Conservation (phyloP, 30 jellyfish, hydroid and myxozoan genomes). For the Aurelia aurita region DNA sequence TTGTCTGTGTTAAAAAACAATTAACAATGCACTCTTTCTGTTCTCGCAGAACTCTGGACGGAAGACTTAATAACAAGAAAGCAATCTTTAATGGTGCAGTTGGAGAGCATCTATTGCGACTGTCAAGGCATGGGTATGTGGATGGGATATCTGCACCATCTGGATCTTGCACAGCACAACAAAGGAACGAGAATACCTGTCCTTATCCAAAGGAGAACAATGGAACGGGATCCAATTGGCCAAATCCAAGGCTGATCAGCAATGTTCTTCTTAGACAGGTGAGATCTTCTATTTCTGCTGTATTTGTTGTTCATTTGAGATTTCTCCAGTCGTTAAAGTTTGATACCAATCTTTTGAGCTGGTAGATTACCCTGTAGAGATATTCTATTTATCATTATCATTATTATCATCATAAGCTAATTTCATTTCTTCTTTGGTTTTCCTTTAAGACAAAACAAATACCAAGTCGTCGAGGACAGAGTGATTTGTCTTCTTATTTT, state of each 20-base stretch:
- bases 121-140: conserved; percentile 28
- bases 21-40: too few relatives aligned
- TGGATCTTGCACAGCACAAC: conserved; percentile 34
- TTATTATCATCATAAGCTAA: neutral
- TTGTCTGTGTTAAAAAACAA: too few relatives aligned
- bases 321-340: too few relatives aligned
- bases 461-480: conserved; percentile 5
- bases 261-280: conserved; percentile 33
- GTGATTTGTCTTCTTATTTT: conserved; percentile 9
- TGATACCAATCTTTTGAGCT: too few relatives aligned
- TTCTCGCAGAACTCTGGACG: conserved; percentile 30
- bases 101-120: conserved; percentile 23
- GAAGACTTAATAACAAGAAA: conserved; percentile 26
- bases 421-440: too few relatives aligned
- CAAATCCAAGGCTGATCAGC: conserved; percentile 39
- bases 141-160: conserved; percentile 41
- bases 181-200: neutral
- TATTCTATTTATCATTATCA: neutral
- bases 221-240: conserved; percentile 49
- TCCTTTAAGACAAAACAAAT: neutral
- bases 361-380: neutral
- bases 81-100: conserved; percentile 18
- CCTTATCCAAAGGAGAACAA: conserved; percentile 47
- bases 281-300: too few relatives aligned
- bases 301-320: too few relatives aligned